phyloP scores from a whole-genome alignment of 1,140 invertebrate genomes.

The Drosophila quadrilineata region DNA sequence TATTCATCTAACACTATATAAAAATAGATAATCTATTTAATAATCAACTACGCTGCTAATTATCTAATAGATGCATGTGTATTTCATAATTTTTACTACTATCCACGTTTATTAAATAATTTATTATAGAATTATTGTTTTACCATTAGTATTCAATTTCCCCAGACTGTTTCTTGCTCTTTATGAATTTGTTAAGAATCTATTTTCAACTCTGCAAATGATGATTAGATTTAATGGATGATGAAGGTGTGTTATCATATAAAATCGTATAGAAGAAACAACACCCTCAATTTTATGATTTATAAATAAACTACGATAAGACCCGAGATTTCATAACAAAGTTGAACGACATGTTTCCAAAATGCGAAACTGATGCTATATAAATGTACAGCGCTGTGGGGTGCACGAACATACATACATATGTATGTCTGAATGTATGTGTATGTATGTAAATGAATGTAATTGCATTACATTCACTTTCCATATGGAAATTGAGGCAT shows the following conservation, averaged over 20 bases:
- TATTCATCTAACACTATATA: background rate
- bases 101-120: no score
- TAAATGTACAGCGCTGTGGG: no score
- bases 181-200: no score
- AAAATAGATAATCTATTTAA: background rate
- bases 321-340: no score
- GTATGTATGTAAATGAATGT: conserved; percentile 1
- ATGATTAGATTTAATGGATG: background rate
- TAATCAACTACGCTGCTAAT: background rate
- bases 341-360: background rate
- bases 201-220: no score
- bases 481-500: conserved; percentile 31
- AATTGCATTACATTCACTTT: conserved; percentile 11
- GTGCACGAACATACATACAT: no score
- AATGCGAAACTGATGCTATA: no score
- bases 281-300: background rate
- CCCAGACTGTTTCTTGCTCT: no score
- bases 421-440: background rate
- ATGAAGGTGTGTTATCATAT: background rate
- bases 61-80: background rate
- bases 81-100: no score
- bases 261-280: no score
- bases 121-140: no score
- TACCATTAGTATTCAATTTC: no score
- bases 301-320: background rate